Evolutionary conservation across 2,888 invertebrate species (phyloP), one percentile per base, ranked within the genome.

Genomic region (Hoplodrina ambigua): DNA sequence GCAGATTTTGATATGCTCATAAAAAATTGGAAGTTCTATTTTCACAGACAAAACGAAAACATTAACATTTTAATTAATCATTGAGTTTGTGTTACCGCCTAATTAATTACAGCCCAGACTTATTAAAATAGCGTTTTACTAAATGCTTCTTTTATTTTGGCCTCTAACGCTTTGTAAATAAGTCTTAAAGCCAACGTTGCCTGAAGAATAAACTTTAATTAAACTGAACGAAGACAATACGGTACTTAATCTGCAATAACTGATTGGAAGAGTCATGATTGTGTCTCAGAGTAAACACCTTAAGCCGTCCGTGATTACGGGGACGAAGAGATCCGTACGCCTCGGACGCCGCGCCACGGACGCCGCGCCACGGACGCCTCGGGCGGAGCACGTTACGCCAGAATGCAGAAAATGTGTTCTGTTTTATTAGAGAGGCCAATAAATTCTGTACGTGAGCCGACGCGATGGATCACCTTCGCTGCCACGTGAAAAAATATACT

Each of bases 391-490:
- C 87, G 88, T 86, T 86, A 88, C 86, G 86, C 72, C 84, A 85
- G 89, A 92, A 93, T 93, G 93, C 91, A 92, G 89, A 92, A 91
- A 92, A 91, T 92, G 92, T 93, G 92, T 94, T 92, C 91, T 92
- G 91, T 92, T 93, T 93, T 94, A 94, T 94, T 94, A 92, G 90
- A 87, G 88, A 88, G 87, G 89, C 91, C 91, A 92, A 94, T 94
- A 94, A 94, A 94, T 94, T 91, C 86, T 60, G 93, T 90, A 94
- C 94, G 94, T 94, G 94, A 89, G 87, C 80, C 88, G 84, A 83
- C 88, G 88, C 86, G 82, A 84, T 81, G 87, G 88, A 88, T 90
- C 89, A 87, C 86, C 87, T 71, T 69, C 72, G 63, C 62, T 73
- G 87, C 87, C 88, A 88, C 85, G 86, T 78, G 86, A 86, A 88